A percentile compares a stretch with the other conserved stretches of the same genome.
Conservation (phyloP, 2,888 invertebrate genomes). For the Pycnomerus fuliginosus region DNA sequence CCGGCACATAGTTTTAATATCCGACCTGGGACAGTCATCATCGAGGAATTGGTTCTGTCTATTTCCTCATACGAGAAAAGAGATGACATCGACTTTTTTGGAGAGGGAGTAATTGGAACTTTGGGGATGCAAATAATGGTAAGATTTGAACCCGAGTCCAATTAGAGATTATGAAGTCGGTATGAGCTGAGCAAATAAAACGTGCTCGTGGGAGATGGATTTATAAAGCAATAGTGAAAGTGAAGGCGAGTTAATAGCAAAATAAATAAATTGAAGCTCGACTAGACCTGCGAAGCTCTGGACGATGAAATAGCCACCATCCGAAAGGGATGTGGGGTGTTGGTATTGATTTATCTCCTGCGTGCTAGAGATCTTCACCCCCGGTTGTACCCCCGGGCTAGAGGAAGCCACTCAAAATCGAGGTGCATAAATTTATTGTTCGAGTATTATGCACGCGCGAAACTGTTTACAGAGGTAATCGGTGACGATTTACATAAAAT, state of each 20-base stretch:
- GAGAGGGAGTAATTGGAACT: slow-evolving; percentile 3
- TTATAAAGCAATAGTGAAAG: slow-evolving; percentile 18
- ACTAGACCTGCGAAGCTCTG: slow-evolving; percentile 18
- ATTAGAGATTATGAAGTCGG: no score
- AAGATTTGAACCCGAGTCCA: slow-evolving; percentile 12
- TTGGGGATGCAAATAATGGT: slow-evolving; percentile 7
- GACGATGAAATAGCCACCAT: slow-evolving; percentile 28
- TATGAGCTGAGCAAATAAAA: not conserved
- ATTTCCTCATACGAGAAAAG: slow-evolving; percentile 7
- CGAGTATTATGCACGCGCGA: slow-evolving; percentile 39
- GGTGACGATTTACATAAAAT: slow-evolving; percentile 37
- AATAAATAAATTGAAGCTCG: slow-evolving; percentile 23
- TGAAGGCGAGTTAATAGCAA: slow-evolving; percentile 21
- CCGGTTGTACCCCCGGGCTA: slow-evolving; percentile 33
- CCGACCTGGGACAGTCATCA: slow-evolving; percentile 22
- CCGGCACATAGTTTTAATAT: slow-evolving; percentile 19
- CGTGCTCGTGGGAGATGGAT: slow-evolving; percentile 5
- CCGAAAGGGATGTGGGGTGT: slow-evolving; percentile 41
- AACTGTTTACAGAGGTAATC: slow-evolving; percentile 41
- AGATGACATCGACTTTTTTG: slow-evolving; percentile 5
- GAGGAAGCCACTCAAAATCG: slow-evolving; percentile 43
- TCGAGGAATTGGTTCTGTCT: slow-evolving; percentile 9
- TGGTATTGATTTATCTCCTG: slow-evolving; percentile 44
- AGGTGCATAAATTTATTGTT: slow-evolving; percentile 45
- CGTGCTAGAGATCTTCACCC: slow-evolving; percentile 35